Percentiles rank a stretch among this genome's conserved stretches.
phyloP scores from a whole-genome alignment of 2,888 invertebrate species.

The Mythimna ferrago region DNA sequence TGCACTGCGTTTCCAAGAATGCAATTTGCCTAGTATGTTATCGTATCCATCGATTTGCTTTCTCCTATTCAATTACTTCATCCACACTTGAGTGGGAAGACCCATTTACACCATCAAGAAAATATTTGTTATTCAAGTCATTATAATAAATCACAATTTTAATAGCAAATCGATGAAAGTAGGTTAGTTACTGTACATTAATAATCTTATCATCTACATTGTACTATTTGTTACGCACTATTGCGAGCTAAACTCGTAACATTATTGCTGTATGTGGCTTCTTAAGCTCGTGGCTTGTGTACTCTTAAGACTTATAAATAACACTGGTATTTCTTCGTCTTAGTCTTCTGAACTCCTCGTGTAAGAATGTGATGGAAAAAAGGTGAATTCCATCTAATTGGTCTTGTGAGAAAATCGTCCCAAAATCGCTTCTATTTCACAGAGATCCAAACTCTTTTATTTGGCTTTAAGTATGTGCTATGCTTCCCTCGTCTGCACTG shows the following conservation, averaged over 20 bases:
- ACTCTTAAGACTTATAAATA: constrained; percentile 51
- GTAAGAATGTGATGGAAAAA: not conserved
- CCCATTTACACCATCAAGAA: constrained; percentile 10
- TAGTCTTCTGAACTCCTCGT: constrained; percentile 22
- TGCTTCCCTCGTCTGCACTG: no score
- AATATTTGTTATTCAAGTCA: constrained; percentile 17
- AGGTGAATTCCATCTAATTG: not conserved
- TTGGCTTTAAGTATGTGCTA: no score
- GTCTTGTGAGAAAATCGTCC: not conserved
- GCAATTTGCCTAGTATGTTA: not conserved
- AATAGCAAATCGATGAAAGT: constrained; percentile 34
- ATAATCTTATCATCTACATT: constrained; percentile 55
- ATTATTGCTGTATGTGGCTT: constrained; percentile 58
- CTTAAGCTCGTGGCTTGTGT: constrained; percentile 54
- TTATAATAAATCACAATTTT: constrained; percentile 24
- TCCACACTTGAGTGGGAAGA: not conserved
- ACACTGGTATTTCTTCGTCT: constrained; percentile 38
- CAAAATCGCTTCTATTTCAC: no score
- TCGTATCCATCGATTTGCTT: constrained; percentile 17
- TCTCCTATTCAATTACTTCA: not conserved
- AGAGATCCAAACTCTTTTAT: not conserved
- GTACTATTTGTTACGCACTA: constrained; percentile 51
- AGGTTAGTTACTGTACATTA: constrained; percentile 48
- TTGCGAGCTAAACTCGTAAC: constrained; percentile 53
- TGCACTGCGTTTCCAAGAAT: not conserved